Conservation (phyloP, 2,888 invertebrate genomes). For the Exocentrus adspersus region DNA sequence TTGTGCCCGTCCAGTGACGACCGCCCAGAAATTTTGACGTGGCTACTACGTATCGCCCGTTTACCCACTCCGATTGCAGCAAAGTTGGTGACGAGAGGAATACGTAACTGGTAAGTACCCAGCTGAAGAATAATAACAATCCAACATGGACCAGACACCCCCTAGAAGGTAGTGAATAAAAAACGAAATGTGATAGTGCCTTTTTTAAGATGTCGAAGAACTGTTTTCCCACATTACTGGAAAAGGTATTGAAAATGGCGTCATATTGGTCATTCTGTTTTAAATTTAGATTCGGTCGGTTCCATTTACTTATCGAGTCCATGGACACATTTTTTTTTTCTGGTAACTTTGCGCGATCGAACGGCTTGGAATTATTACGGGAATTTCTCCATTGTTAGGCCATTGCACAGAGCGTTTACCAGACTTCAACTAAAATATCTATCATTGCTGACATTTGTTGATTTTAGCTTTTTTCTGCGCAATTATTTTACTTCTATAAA, state of each 20-base stretch:
- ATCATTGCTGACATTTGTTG: conserved; percentile 11
- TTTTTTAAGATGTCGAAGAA: conserved; percentile 62
- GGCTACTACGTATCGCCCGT: conserved; percentile 92
- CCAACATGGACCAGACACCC: conserved; percentile 65
- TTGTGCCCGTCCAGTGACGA: conserved; percentile 84
- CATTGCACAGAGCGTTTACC: conserved; percentile 16
- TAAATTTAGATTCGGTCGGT: conserved; percentile 58
- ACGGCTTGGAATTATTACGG: no score
- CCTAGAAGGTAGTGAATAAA: conserved; percentile 52
- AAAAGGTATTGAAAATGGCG: conserved; percentile 66
- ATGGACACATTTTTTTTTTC: conserved; percentile 21
- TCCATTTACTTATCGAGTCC: conserved; percentile 16
- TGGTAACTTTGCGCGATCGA: no score
- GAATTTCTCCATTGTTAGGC: no score
- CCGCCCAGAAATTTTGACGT: conserved; percentile 88
- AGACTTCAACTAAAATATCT: neutral
- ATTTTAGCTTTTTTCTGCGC: conserved; percentile 33
- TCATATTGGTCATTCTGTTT: conserved; percentile 61
- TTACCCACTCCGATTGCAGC: conserved; percentile 94
- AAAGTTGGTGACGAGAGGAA: conserved; percentile 95
- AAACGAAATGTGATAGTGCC: conserved; percentile 58
- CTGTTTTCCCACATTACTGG: conserved; percentile 56
- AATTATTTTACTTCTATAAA: conserved; percentile 41
- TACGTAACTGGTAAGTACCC: conserved; percentile 91
- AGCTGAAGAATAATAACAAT: conserved; percentile 71